Conservation (phyloP, 30 jellyfish, hydroid and myxozoan genomes). For the Aurelia sp. region DNA sequence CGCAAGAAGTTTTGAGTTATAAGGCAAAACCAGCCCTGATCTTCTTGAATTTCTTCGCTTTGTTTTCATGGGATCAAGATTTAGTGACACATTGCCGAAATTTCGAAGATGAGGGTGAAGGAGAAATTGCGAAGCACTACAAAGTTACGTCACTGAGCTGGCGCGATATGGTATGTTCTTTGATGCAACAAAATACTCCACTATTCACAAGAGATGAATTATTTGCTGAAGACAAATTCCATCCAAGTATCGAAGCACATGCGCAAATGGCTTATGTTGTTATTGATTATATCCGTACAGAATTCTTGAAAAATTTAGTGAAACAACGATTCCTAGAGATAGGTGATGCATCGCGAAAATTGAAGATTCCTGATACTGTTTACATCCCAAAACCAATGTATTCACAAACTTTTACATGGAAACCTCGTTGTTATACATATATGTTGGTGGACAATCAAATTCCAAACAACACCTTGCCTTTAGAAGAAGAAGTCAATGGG, state of each 20-base stretch:
- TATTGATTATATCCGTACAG: constrained; percentile 97
- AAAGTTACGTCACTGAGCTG: constrained; percentile 96
- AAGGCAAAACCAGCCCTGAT: constrained; percentile 97
- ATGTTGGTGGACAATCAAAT: constrained; percentile 93
- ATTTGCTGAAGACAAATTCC: constrained; percentile 97
- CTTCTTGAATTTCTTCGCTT: constrained; percentile 89
- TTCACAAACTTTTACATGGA: constrained; percentile 91
- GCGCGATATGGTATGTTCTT: constrained; percentile 98
- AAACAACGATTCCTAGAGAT: constrained; percentile 87
- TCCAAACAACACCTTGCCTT: constrained; percentile 89
- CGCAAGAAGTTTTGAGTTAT: constrained; percentile 92
- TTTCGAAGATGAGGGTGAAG: constrained; percentile 98
- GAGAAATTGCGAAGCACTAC: constrained; percentile 95
- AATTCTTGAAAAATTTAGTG: constrained; percentile 94
- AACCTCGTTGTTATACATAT: constrained; percentile 95
- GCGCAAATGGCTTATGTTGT: constrained; percentile 98
- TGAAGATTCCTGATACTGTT: constrained; percentile 90
- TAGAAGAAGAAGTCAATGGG: constrained; percentile 80
- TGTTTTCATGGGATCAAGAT: constrained; percentile 97
- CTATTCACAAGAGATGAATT: constrained; percentile 90
- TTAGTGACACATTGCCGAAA: constrained; percentile 94
- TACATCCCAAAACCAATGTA: constrained; percentile 94
- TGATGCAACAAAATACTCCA: constrained; percentile 87
- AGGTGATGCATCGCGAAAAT: constrained; percentile 94
- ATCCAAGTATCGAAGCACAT: constrained; percentile 97